These are phyloP conservation scores for Argyra leucocephala DNA, from an alignment of 2,888 invertebrate species.

Conservation along the genomic window DNA sequence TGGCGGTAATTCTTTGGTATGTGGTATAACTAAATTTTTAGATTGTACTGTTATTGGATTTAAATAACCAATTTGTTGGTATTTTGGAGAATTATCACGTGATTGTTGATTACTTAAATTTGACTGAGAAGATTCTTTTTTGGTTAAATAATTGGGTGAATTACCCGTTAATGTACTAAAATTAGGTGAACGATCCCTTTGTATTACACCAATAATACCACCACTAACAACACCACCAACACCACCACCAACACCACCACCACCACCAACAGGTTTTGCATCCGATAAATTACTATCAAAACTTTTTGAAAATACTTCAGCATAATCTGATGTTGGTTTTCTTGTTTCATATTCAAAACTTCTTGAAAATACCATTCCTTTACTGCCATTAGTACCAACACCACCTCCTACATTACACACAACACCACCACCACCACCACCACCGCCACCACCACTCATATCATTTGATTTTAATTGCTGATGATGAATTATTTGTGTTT, in stretches of 20 bases:
- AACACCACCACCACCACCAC: too few species aligned
- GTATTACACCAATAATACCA: slow-evolving; percentile 22
- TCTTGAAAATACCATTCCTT: slow-evolving; percentile 43
- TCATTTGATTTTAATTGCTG: slow-evolving; percentile 25
- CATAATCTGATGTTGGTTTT: slow-evolving; percentile 35
- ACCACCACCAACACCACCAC: too few species aligned
- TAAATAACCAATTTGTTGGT: slow-evolving; percentile 36
- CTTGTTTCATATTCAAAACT: slow-evolving; percentile 43
- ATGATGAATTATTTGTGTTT: slow-evolving; percentile 47
- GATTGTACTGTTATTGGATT: slow-evolving; percentile 30
- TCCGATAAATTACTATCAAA: slow-evolving; percentile 42
- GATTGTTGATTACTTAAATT: slow-evolving; percentile 33
- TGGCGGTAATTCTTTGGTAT: slow-evolving; percentile 36
- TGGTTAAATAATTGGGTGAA: slow-evolving; percentile 42
- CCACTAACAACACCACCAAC: too few species aligned
- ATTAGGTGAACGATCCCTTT: slow-evolving; percentile 37
- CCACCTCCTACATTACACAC: too few species aligned
- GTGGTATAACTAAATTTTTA: neutral
- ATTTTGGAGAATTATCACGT: slow-evolving; percentile 41
- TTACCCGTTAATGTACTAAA: slow-evolving; percentile 42
- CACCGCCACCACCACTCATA: slow-evolving; percentile 8
- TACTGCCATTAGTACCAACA: slow-evolving; percentile 24
- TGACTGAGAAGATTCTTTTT: slow-evolving; percentile 34
- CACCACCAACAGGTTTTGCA: slow-evolving; percentile 22
- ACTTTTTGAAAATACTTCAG: slow-evolving; percentile 42